These are phyloP conservation scores for Adrianichthys oophorus DNA, from an alignment of 2,797 vertebrate genomes.

Conservation along the genomic window DNA sequence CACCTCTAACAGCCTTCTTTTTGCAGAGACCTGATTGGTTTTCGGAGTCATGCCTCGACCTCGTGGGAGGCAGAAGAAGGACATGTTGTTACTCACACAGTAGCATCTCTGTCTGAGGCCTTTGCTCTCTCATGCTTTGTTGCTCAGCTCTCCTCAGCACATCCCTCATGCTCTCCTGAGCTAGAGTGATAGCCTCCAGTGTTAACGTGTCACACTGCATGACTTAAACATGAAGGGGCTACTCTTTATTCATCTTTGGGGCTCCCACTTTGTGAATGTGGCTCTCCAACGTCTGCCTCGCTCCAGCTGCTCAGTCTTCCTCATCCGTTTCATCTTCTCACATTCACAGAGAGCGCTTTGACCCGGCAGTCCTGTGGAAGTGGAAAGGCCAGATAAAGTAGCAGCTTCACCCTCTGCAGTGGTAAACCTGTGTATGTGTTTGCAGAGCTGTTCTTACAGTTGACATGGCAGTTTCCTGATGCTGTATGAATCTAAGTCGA, in stretches of 20 bases:
- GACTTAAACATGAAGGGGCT: slow-evolving; percentile 74
- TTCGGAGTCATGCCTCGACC: slow-evolving; percentile 43
- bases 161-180: slow-evolving; percentile 34
- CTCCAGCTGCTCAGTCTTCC: slow-evolving; percentile 50
- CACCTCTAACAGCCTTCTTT: not conserved
- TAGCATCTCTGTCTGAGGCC: slow-evolving; percentile 46
- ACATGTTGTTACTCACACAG: slow-evolving; percentile 53
- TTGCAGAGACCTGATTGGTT: slow-evolving; percentile 32
- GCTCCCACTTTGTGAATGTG: slow-evolving; percentile 40
- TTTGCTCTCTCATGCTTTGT: slow-evolving; percentile 46
- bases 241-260: slow-evolving; percentile 66
- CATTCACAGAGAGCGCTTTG: slow-evolving; percentile 30
- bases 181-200: slow-evolving; percentile 51
- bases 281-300: slow-evolving; percentile 44
- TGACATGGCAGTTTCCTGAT: too few species aligned
- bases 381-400: slow-evolving; percentile 38
- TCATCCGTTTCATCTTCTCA: slow-evolving; percentile 51
- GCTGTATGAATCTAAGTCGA: too few species aligned
- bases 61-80: slow-evolving; percentile 49
- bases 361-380: slow-evolving; percentile 34
- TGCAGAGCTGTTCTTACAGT: not conserved
- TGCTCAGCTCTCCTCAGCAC: slow-evolving; percentile 31
- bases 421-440: slow-evolving; percentile 1
- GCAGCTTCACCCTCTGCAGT: too few species aligned
- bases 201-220: slow-evolving; percentile 64